These are phyloP conservation scores for Agapornis roseicollis DNA, from an alignment of 2,113 vertebrate genomes.

Conservation along the genomic window DNA sequence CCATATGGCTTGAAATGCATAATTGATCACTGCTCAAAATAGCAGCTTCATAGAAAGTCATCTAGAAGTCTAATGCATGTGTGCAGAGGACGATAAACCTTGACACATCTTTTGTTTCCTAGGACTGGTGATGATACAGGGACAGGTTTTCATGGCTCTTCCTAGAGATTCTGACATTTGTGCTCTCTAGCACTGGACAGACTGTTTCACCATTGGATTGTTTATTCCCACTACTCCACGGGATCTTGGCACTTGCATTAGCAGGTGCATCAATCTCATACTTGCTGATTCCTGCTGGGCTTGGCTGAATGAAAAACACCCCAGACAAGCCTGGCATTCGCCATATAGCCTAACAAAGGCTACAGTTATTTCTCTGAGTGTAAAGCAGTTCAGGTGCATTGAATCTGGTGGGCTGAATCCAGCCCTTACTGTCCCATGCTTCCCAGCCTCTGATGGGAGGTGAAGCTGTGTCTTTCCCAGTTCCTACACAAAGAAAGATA, in stretches of 20 bases:
- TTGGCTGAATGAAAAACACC: background rate
- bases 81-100: background rate
- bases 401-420: background rate
- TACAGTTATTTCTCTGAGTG: background rate
- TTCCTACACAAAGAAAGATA: background rate
- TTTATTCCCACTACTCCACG: background rate
- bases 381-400: background rate
- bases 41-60: slow-evolving; percentile 46
- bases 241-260: background rate
- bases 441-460: rapidly evolving
- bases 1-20: slow-evolving; percentile 61
- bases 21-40: slow-evolving; percentile 49
- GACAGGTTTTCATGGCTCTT: background rate
- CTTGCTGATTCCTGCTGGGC: background rate
- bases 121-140: background rate
- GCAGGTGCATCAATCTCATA: background rate
- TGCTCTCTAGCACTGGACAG: background rate
- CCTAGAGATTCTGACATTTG: background rate
- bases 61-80: background rate
- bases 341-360: background rate
- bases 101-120: background rate
- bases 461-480: background rate
- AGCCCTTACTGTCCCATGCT: background rate
- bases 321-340: background rate
- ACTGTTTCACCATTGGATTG: background rate